Evolutionary conservation across 2,888 invertebrate genomes (phyloP).

Genomic region (Callyntrura guangdongensis): DNA sequence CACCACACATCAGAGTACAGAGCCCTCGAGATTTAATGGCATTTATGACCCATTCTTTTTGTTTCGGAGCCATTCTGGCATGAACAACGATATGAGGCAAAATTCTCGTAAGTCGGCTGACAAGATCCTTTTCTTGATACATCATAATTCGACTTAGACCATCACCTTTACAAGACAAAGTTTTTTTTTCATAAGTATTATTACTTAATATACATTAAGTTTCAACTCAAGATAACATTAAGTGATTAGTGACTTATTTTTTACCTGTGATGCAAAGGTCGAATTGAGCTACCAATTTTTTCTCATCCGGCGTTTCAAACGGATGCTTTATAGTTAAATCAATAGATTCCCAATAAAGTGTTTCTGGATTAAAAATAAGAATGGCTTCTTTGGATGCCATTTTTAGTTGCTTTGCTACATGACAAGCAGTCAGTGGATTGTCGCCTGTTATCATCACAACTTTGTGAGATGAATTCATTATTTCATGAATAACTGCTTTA

Average conservation of each 20-base stretch:
- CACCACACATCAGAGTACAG: slow-evolving; percentile 99
- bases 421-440: slow-evolving; percentile 99
- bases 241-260: too few species aligned
- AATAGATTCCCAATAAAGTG: slow-evolving; percentile 93
- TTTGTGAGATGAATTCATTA: slow-evolving; percentile 96
- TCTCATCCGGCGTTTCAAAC: slow-evolving; percentile 86
- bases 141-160: slow-evolving; percentile 85
- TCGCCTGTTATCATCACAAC: slow-evolving; percentile 99
- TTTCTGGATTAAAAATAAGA: slow-evolving; percentile 88
- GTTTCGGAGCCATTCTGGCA: slow-evolving; percentile 99
- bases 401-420: slow-evolving; percentile 97
- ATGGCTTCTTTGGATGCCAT: slow-evolving; percentile 91
- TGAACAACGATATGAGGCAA: slow-evolving; percentile 96
- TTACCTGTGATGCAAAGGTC: slow-evolving; percentile 97
- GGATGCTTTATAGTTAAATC: slow-evolving; percentile 89
- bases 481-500: slow-evolving; percentile 97
- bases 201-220: not conserved
- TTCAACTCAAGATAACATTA: too few species aligned
- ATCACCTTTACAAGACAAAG: slow-evolving; percentile 66
- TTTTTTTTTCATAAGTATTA: not conserved
- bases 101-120: slow-evolving; percentile 86
- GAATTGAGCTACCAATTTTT: slow-evolving; percentile 88
- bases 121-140: slow-evolving; percentile 86
- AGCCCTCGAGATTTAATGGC: slow-evolving; percentile 95
- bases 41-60: slow-evolving; percentile 98